Conservation (phyloP, 2,888 invertebrate genomes). For the Prenolepis imparis region DNA sequence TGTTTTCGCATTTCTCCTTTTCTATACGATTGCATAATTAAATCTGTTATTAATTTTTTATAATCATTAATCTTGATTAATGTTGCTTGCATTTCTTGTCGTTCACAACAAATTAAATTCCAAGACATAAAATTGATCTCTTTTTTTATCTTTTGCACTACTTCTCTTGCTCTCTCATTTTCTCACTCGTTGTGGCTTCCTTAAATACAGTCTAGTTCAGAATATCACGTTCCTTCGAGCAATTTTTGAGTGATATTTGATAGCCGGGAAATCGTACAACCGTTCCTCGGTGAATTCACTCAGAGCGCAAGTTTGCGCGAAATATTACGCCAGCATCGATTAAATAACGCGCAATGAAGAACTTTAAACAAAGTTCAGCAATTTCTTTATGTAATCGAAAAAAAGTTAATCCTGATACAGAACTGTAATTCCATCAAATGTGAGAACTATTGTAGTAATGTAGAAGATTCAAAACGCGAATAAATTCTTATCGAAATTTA, state of each 20-base stretch:
- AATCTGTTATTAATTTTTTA: neutral
- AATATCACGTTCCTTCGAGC: slow-evolving; percentile 74
- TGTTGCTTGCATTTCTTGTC: neutral
- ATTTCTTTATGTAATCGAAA: slow-evolving; percentile 40
- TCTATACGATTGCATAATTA: neutral
- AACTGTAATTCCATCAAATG: slow-evolving; percentile 3
- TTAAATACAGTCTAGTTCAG: slow-evolving; percentile 58
- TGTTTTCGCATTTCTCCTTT: neutral
- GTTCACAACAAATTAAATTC: slow-evolving; percentile 4
- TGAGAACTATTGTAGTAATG: neutral
- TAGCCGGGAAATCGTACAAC: slow-evolving; percentile 73
- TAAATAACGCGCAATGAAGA: slow-evolving; percentile 37
- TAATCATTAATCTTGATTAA: neutral
- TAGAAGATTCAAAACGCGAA: slow-evolving; percentile 3
- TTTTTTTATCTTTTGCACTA: neutral
- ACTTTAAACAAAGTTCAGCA: slow-evolving; percentile 27
- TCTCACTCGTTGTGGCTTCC: slow-evolving; percentile 65
- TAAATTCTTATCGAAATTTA: slow-evolving; percentile 22
- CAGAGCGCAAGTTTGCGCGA: slow-evolving; percentile 43
- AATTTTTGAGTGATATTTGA: slow-evolving; percentile 73
- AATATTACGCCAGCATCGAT: slow-evolving; percentile 60
- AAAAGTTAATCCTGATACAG: neutral
- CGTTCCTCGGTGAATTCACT: slow-evolving; percentile 56
- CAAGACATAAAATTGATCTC: slow-evolving; percentile 10
- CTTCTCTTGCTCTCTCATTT: slow-evolving; percentile 23